phyloP scores from a whole-genome alignment of 2,888 invertebrate genomes.

The Drosophila limbata region DNA sequence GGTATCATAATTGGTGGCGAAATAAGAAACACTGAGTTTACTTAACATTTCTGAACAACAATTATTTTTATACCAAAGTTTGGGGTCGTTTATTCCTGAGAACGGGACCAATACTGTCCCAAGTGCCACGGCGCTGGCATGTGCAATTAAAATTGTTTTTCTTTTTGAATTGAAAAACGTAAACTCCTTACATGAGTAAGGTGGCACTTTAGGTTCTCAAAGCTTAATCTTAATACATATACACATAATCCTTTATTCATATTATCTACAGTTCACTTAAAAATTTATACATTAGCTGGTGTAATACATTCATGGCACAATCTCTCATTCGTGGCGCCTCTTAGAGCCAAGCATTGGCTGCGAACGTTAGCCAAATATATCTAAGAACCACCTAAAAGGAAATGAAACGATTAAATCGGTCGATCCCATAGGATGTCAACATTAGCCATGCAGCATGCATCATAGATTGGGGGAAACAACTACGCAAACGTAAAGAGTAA shows the following conservation, averaged over 20 bases:
- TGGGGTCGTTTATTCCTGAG: no score
- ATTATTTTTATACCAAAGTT: no score
- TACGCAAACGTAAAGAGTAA: conserved; percentile 1
- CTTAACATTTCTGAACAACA: no score
- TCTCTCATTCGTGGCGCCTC: conserved; percentile 49
- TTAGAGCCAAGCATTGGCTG: conserved; percentile 37
- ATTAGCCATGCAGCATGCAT: conserved; percentile 25
- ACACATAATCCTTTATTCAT: conserved; percentile 43
- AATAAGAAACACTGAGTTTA: no score
- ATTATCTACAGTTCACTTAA: conserved; percentile 64
- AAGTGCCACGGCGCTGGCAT: no score
- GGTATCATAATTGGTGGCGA: background rate
- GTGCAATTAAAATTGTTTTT: no score
- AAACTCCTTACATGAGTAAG: no score
- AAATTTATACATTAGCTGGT: conserved; percentile 51
- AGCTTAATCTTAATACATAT: background rate
- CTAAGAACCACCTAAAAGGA: conserved; percentile 84
- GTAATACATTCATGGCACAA: conserved; percentile 79
- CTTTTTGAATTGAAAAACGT: no score
- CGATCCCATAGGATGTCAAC: conserved; percentile 24
- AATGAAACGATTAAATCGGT: conserved; percentile 63
- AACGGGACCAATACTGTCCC: no score
- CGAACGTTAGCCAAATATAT: conserved; percentile 81
- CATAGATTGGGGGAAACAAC: conserved; percentile 12
- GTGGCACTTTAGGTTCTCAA: no score